Conservation (phyloP, 2,113 vertebrate genomes). For the Phoenicopterus ruber region DNA sequence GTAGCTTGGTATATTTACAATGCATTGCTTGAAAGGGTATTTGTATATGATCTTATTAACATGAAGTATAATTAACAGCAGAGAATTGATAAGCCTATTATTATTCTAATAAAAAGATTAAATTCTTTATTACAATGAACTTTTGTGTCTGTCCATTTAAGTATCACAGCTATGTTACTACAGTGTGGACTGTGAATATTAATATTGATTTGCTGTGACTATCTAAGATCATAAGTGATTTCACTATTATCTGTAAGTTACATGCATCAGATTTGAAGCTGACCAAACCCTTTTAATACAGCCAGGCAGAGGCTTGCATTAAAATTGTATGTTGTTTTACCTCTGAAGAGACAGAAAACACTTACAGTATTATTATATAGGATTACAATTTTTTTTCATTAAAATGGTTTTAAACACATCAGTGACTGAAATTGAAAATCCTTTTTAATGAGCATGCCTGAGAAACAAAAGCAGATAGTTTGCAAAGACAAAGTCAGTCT, state of each 20-base stretch:
- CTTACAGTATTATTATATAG: conserved; percentile 60
- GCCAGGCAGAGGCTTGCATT: conserved; percentile 49
- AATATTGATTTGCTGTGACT: conserved; percentile 4
- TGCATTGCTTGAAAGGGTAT: background rate
- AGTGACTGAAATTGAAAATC: conserved; percentile 54
- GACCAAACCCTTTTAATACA: conserved; percentile 58
- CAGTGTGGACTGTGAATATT: background rate
- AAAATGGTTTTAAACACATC: conserved; percentile 64
- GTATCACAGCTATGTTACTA: background rate
- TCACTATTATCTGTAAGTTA: conserved; percentile 62
- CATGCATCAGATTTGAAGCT: conserved; percentile 64
- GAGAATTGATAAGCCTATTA: background rate
- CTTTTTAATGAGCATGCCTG: conserved; percentile 39
- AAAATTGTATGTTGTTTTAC: conserved; percentile 63
- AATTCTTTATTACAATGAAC: background rate
- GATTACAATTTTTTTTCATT: conserved; percentile 68
- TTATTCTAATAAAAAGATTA: background rate
- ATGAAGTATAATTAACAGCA: background rate
- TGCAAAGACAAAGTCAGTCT: background rate
- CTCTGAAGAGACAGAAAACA: conserved; percentile 62
- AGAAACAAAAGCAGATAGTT: conserved; percentile 30
- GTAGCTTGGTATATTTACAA: background rate
- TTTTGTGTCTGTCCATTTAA: background rate
- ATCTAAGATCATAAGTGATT: conserved; percentile 15
- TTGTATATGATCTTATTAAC: background rate